Evolutionary conservation across 2,797 vertebrate species (phyloP).

Genomic region (Pelochelys cantorii): DNA sequence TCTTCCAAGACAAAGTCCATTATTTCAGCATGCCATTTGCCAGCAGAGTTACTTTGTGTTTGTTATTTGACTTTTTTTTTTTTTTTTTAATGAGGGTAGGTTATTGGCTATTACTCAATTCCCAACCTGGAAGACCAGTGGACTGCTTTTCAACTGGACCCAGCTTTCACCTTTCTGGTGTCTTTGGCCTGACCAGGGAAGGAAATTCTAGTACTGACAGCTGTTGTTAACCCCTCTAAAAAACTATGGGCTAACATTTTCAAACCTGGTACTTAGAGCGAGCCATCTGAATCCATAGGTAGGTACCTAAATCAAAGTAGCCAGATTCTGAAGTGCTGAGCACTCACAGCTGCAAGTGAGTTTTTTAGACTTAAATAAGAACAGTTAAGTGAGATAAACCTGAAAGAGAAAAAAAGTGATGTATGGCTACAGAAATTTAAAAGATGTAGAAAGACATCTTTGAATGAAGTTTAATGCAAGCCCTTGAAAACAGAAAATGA

Average conservation of each 20-base stretch:
- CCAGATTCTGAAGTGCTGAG: background rate
- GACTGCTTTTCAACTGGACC: slow-evolving; percentile 34
- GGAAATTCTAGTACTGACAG: slow-evolving; percentile 34
- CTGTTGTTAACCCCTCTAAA: slow-evolving; percentile 36
- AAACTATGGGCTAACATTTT: slow-evolving; percentile 35
- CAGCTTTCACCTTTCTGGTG: slow-evolving; percentile 16
- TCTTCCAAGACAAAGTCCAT: background rate
- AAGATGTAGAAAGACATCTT: slow-evolving; percentile 12
- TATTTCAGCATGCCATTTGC: background rate
- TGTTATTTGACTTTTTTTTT: slow-evolving; percentile 29
- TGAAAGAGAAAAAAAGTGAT: background rate
- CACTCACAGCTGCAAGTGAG: slow-evolving; percentile 22
- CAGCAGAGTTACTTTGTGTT: background rate
- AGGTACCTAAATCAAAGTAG: background rate
- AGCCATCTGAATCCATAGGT: background rate
- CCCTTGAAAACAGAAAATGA: slow-evolving; percentile 32
- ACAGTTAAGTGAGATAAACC: background rate
- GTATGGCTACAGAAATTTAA: background rate
- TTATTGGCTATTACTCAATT: slow-evolving; percentile 24
- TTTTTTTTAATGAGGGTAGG: background rate
- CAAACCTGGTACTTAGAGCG: slow-evolving; percentile 1
- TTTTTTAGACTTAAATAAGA: slow-evolving; percentile 7
- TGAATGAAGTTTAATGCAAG: slow-evolving; percentile 24
- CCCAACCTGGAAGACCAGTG: background rate
- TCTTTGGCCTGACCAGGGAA: slow-evolving; percentile 27